Evolutionary conservation across 1,140 invertebrate genomes (phyloP), one percentile per base, ranked within the genome.

Genomic region (Himalopsyche phryganea): DNA sequence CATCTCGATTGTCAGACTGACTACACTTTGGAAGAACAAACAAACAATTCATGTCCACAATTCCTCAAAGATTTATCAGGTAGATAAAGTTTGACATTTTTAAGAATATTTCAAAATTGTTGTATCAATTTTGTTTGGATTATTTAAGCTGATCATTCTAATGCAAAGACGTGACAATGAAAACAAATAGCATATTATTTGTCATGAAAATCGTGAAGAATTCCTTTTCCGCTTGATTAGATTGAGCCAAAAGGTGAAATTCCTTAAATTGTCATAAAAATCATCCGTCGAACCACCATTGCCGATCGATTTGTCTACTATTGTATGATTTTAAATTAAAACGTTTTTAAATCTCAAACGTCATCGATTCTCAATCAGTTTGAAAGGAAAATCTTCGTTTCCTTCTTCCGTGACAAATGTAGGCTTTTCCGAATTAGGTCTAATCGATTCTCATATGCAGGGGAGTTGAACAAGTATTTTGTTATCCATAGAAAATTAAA

Each of bases 381-480:
- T 41, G 54, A 49, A 49, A 56, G 36, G 54, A 49, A 40, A 47
- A 33, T 47, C 48, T 38, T 35, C 18, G 18, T 35, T 50, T 35
- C 17, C 46, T 33, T 56, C 45, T 56, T 56, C 45, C 54, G 20
- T 56, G 54, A 56, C 54, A 49, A 56, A 56, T 56, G 46, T 20
- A 20, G 20, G 33, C 33, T 49, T 44, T 42, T 23, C 23, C 19
- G 32, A 42, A 56, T 28, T 28, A 28, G 42, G 20, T 49, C 45
- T 56, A 48, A 56, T 56, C 53, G 54, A 33, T 56, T 49, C 18
- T 20, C 32, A 28, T 38, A 44, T 17, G 10, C 42, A 47, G 52
- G 44, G 44, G n/a, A 13, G 38, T n/a, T 46, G 1, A 15, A 19
- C 15, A 54, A n/a, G 28, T 18, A 19, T 50, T 50, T 49, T 49